Base-by-base conservation (phyloP, 2,113 vertebrate species). In the Meriones unguiculatus region DNA sequence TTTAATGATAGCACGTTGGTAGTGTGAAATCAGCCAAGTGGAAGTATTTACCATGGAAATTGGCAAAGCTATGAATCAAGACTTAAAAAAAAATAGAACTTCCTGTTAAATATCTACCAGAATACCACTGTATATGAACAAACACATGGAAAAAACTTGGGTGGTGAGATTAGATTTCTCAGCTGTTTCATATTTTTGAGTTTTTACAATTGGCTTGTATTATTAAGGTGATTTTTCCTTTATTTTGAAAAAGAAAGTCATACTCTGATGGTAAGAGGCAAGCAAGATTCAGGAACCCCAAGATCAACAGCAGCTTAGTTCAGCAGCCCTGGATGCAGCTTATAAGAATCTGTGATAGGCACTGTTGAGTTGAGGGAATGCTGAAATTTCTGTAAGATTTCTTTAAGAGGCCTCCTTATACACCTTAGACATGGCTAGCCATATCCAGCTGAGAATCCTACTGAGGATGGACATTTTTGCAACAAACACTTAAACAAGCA, bases 1-100 rank as follows among this genome's bases (percentile, higher is more conserved):
- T 91, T 95, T 76, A 82, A n/a, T 82, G 77, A 87, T 28, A 50
- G 54, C 72, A 13, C 46, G 14, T 88, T 87, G 75, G 62, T 93
- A 81, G 72, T 65, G 77, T 94, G 84, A 90, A 78, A 93, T 77
- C 69, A 95, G 80, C 84, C 54, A 67, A 77, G 57, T 81, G 46
- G 73, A 89, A 92, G 64, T 93, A 72, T 95, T 95, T 91, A 87
- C 88, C 64, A 85, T 77, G 50, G 65, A 80, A 94, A 94, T 75
- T 80, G 70, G 75, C 69, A 90, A 95, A 92, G 84, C 28, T 95
- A 80, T 38, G 90, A 89, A 80, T 94, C 32, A 89, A 52, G 54
- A 46, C 62, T 24, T 75, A 30, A 67, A 72, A 78, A 52, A 90
- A 50, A 64, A 80, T 52, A 87, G 73, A 95, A 69, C 30, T 20